These are phyloP conservation scores for Syndactyla subalaris DNA, from an alignment of 2,797 vertebrate species.

Conservation along the genomic window DNA sequence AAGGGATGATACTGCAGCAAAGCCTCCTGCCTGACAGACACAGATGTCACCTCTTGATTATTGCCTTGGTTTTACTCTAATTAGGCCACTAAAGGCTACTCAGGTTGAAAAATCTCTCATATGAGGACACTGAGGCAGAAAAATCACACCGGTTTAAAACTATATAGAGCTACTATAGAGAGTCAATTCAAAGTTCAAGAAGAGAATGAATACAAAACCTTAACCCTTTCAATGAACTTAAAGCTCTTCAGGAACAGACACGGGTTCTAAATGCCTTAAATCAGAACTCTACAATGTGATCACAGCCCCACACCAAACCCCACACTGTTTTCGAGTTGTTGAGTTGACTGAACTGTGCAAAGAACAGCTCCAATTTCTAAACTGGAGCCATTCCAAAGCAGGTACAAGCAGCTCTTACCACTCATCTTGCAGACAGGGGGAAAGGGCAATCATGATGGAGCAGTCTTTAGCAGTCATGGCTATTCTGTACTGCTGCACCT, in stretches of 20 bases:
- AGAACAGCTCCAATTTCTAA: accelerated
- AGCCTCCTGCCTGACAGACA: not conserved
- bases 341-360: not conserved
- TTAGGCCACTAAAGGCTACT: not conserved
- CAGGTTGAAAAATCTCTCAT: not conserved
- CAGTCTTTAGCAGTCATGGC: slow-evolving; percentile 98
- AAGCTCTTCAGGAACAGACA: not conserved
- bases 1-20: not conserved
- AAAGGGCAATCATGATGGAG: slow-evolving; percentile 93
- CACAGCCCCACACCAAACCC: no score
- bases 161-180: not conserved
- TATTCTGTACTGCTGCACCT: slow-evolving; percentile 96
- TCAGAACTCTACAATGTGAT: not conserved
- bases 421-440: slow-evolving; percentile 86
- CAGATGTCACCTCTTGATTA: not conserved
- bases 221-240: not conserved
- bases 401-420: slow-evolving; percentile 72
- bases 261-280: not conserved
- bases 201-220: not conserved
- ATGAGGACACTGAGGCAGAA: not conserved
- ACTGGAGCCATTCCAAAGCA: not conserved
- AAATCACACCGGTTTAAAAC: not conserved
- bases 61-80: not conserved
- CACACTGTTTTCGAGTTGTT: not conserved
- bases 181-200: not conserved